Base-by-base conservation (phyloP, 1,140 invertebrate genomes). In the Formica selysi region DNA sequence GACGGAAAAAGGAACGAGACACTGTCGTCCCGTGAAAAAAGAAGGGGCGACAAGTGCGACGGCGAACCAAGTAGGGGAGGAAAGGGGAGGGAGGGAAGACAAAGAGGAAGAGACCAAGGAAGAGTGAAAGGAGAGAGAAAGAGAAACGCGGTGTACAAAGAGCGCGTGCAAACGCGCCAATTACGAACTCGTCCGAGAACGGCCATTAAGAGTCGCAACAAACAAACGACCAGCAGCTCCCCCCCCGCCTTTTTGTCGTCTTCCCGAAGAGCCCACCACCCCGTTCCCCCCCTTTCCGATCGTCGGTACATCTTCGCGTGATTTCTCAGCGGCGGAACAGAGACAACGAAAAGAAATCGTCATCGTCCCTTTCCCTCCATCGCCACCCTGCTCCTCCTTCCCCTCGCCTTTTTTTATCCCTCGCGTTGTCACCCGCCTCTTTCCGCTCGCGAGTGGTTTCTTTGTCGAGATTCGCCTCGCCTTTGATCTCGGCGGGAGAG, bases 211-310 rank as follows among this genome's bases (percentile, higher is more conserved):
- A 90, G 79, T 73, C 86, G 80, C 80, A 78, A 87, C 90, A 91
- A 93, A 92, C 92, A 93, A 93, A 93, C 92, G 90, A 91, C 91
- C 91, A 89, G 91, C 13, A 48, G 44, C 44, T 13, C 13, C 81
- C 44, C 13, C 71, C 78, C 44, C 13, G 65, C 78, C 91, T 92
- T 93, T 93, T 92, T 93, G 88, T 90, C 88, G 89, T 89, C 88
- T 84, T 68, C 64, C 76, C 87, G 87, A 90, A 88, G 87, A 59
- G 38, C 11, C 36, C 54, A 16, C 86, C 83, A 16, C 87, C 83
- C 54, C 36, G 26, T 10, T 11, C 11, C 22, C 22, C 59, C 59
- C 22, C 26, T 62, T 26, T 29, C 88, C 91, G 92, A 93, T 91
- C 91, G 85, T 87, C 86, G 89, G 88, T 91, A 91, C 90, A 88